These are phyloP conservation scores for Synanthedon andrenaeformis DNA, from an alignment of 2,888 invertebrate genomes.

Conservation along the genomic window DNA sequence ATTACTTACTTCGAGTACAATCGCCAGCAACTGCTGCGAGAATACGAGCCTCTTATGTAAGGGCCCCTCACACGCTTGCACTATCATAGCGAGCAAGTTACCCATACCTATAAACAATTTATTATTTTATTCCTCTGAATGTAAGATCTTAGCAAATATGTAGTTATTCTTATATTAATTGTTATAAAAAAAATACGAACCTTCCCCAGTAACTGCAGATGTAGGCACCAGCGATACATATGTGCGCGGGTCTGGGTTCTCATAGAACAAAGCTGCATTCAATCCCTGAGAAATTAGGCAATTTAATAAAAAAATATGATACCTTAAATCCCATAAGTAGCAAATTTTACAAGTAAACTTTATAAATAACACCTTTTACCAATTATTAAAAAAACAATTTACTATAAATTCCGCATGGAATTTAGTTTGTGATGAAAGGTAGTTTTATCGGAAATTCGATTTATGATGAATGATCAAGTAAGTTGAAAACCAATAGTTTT, in stretches of 20 bases:
- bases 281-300: conserved; percentile 72
- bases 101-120: conserved; percentile 78
- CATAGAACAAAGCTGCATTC: conserved; percentile 95
- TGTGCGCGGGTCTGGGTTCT: conserved; percentile 92
- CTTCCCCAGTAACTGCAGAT: conserved; percentile 97
- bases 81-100: conserved; percentile 92
- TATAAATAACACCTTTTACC: too few relatives aligned
- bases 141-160: too few relatives aligned
- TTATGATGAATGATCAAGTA: too few relatives aligned
- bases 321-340: background rate
- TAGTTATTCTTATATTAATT: too few relatives aligned
- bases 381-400: too few relatives aligned
- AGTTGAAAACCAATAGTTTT: too few relatives aligned
- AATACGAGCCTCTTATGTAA: conserved; percentile 91
- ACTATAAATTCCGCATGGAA: too few relatives aligned
- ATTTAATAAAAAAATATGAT: conserved; percentile 8
- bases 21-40: conserved; percentile 91
- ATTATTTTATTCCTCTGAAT: too few relatives aligned
- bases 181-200: too few relatives aligned
- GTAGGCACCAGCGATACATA: conserved; percentile 98
- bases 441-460: too few relatives aligned
- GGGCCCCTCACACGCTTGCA: conserved; percentile 91
- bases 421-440: too few relatives aligned
- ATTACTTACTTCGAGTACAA: conserved; percentile 74
- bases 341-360: too few relatives aligned